Evolutionary conservation across 2,888 invertebrate genomes (phyloP).

Genomic region (Vesta saturnalis): DNA sequence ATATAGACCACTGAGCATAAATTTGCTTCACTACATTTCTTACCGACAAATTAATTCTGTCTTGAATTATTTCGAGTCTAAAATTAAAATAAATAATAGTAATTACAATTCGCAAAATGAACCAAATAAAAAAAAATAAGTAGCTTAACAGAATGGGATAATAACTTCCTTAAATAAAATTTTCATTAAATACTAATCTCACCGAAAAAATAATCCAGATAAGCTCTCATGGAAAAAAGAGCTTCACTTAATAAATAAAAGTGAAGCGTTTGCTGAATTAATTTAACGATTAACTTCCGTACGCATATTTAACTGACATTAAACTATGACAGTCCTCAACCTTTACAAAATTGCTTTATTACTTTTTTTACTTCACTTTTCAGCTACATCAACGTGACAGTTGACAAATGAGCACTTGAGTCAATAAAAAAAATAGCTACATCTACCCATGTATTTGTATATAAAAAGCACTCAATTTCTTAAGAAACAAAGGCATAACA

Average conservation of each 20-base stretch:
- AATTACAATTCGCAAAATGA: no score
- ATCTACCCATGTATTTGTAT: slow-evolving; percentile 16
- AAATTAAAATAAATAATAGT: no score
- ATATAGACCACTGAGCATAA: no score
- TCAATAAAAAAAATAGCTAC: slow-evolving; percentile 32
- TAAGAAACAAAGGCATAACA: slow-evolving; percentile 26
- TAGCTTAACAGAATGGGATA: background rate
- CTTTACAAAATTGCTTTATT: slow-evolving; percentile 33
- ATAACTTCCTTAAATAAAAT: background rate
- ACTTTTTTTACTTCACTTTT: slow-evolving; percentile 30
- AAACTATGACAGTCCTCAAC: slow-evolving; percentile 26
- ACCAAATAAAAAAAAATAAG: background rate
- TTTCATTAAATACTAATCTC: background rate
- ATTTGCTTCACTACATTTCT: no score
- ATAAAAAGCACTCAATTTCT: slow-evolving; percentile 19
- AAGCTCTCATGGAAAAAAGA: background rate
- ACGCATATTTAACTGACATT: slow-evolving; percentile 18
- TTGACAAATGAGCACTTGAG: slow-evolving; percentile 41
- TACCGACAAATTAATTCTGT: no score
- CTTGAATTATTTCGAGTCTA: no score
- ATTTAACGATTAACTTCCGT: slow-evolving; percentile 27
- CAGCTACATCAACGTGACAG: slow-evolving; percentile 39
- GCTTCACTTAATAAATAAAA: slow-evolving; percentile 3
- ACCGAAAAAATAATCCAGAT: background rate
- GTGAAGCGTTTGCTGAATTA: slow-evolving; percentile 22